Evolutionary conservation across 1,140 invertebrate species (phyloP).

Genomic region (Gryllus bimaculatus): DNA sequence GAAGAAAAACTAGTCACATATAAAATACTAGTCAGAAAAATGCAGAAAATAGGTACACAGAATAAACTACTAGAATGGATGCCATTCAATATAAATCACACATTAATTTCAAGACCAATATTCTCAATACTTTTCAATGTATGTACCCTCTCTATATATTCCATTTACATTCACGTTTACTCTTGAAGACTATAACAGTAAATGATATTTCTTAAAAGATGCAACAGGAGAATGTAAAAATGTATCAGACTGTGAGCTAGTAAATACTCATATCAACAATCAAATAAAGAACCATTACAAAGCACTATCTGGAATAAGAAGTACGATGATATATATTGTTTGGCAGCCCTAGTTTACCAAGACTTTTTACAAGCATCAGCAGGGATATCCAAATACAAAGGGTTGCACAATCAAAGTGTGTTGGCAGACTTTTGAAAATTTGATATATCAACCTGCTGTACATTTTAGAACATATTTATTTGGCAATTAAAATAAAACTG

Average conservation of each 20-base stretch:
- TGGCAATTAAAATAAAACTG: neutral
- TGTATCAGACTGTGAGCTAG: neutral
- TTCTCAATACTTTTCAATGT: neutral
- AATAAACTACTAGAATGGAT: neutral
- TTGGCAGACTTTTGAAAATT: neutral
- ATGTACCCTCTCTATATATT: neutral
- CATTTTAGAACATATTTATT: neutral
- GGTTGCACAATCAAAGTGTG: neutral
- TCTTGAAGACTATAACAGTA: neutral
- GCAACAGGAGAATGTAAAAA: neutral
- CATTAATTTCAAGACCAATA: neutral
- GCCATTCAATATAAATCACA: conserved; percentile 5
- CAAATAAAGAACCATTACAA: neutral
- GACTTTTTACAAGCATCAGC: neutral
- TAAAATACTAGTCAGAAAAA: neutral
- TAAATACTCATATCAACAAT: neutral
- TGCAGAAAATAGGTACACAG: neutral
- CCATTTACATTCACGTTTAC: neutral
- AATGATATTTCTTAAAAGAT: neutral
- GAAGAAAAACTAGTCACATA: neutral
- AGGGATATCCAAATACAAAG: neutral
- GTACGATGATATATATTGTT: neutral
- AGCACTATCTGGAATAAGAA: neutral
- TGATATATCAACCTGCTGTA: neutral
- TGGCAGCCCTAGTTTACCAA: neutral